Evolutionary conservation across 2,888 invertebrate genomes (phyloP).

Genomic region (Oligia fasciuncula): DNA sequence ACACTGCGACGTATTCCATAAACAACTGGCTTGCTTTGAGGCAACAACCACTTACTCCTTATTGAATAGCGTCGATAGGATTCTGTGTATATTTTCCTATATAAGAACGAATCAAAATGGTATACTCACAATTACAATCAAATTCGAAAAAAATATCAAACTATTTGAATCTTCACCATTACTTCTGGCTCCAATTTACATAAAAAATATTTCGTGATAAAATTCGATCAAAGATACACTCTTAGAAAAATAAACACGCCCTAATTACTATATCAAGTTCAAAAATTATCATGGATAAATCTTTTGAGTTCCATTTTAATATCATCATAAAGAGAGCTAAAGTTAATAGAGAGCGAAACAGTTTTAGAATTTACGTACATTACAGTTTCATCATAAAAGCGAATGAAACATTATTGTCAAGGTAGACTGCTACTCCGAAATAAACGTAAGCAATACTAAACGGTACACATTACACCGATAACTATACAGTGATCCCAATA

Average conservation of each 20-base stretch:
- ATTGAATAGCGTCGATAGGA: slow-evolving; percentile 50
- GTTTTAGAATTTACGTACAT: slow-evolving; percentile 72
- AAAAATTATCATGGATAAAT: slow-evolving; percentile 64
- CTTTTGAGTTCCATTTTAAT: slow-evolving; percentile 61
- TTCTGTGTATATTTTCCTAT: slow-evolving; percentile 48
- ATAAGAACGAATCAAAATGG: slow-evolving; percentile 50
- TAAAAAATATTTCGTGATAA: slow-evolving; percentile 58
- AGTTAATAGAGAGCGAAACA: slow-evolving; percentile 81
- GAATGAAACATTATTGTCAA: slow-evolving; percentile 82
- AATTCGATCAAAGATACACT: slow-evolving; percentile 60
- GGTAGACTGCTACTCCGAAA: slow-evolving; percentile 73
- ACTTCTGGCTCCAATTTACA: slow-evolving; percentile 51
- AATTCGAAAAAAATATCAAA: slow-evolving; percentile 44
- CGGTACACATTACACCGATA: slow-evolving; percentile 72
- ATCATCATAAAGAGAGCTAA: slow-evolving; percentile 81
- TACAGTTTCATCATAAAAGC: slow-evolving; percentile 66
- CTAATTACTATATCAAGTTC: slow-evolving; percentile 59
- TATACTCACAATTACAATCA: slow-evolving; percentile 44
- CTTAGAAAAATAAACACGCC: slow-evolving; percentile 72
- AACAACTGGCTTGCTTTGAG: slow-evolving; percentile 27
- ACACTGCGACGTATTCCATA: slow-evolving; percentile 23
- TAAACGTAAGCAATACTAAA: slow-evolving; percentile 71
- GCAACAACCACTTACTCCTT: slow-evolving; percentile 32
- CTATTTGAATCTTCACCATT: slow-evolving; percentile 46
- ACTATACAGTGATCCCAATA: slow-evolving; percentile 79